phyloP scores from a whole-genome alignment of 1,140 invertebrate genomes.

The Acyrthosiphon pisum region DNA sequence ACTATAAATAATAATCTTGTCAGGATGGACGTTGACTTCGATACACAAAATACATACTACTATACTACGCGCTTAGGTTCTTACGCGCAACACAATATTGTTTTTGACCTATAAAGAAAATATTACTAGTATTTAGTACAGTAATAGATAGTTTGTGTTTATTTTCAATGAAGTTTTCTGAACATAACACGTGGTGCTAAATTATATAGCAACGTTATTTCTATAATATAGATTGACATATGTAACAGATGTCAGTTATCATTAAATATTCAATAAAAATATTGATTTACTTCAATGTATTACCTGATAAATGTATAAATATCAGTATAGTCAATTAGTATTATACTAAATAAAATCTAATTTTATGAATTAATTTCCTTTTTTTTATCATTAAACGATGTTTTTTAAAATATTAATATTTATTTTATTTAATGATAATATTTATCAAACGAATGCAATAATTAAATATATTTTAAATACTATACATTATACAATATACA shows the following conservation, averaged over 20 bases:
- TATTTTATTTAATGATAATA: no score
- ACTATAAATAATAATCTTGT: neutral
- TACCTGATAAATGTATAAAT: neutral
- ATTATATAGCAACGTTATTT: neutral
- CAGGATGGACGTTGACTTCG: neutral
- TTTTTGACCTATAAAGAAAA: slow-evolving; percentile 17
- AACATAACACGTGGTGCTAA: neutral
- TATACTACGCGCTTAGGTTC: neutral
- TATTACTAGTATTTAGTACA: slow-evolving; percentile 20
- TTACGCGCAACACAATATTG: slow-evolving; percentile 1
- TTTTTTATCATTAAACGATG: neutral
- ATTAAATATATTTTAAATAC: no score
- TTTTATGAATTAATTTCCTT: neutral
- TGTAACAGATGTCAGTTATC: neutral
- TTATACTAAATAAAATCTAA: neutral
- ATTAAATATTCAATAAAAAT: neutral
- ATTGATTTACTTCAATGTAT: neutral
- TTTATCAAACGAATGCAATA: no score
- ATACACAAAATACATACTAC: neutral
- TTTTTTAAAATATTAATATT: neutral
- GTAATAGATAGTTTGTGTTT: neutral
- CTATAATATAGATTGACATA: neutral
- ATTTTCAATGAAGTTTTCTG: slow-evolving; percentile 12
- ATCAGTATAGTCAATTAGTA: neutral
- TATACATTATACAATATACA: neutral